Evolutionary conservation across 2,113 vertebrate species (phyloP).

Genomic region (Psammodynastes pulverulentus): DNA sequence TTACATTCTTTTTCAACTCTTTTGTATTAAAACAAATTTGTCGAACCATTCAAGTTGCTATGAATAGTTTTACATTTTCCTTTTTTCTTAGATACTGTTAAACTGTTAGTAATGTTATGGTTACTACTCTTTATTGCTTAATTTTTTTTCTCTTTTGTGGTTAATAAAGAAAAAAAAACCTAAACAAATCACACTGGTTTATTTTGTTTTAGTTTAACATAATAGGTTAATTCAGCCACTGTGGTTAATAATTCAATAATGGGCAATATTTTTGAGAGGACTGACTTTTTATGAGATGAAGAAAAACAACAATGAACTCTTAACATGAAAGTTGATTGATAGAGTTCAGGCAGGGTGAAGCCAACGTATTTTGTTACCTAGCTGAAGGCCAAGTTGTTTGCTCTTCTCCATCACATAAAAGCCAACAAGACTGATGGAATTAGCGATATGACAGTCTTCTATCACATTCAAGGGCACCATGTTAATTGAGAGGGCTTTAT

Average conservation of each 20-base stretch:
- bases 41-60: background rate
- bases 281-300: background rate
- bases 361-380: background rate
- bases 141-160: background rate
- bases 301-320: background rate
- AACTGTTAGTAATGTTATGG: background rate
- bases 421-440: background rate
- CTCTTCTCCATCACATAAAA: background rate
- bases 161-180: too few species aligned
- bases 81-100: background rate
- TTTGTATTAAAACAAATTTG: too few species aligned
- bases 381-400: background rate
- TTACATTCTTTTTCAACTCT: background rate
- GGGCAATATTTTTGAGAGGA: background rate
- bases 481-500: background rate
- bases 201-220: too few species aligned
- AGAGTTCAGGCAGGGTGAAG: background rate
- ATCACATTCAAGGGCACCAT: background rate
- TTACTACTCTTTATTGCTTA: background rate
- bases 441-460: too few species aligned
- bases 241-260: background rate
- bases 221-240: too few species aligned
- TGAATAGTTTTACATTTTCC: background rate
- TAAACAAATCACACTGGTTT: too few species aligned
- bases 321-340: background rate